Percentiles rank a stretch among this genome's conserved stretches.
Conservation (phyloP, 1,140 invertebrate species). For the Megalopta genalis region DNA sequence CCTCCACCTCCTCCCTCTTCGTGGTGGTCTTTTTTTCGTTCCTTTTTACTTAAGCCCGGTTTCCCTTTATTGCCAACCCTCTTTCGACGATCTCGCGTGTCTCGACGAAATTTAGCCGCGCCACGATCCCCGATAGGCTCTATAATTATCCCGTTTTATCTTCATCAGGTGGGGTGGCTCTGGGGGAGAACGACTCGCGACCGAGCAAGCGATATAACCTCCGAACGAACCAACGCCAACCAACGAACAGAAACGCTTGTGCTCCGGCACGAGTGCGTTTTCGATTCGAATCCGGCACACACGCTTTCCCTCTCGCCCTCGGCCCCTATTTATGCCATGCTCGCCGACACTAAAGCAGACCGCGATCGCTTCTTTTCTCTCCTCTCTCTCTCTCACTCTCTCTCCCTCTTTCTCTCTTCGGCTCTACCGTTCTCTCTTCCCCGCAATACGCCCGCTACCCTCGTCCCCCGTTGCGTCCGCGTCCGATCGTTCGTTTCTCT, state of each 20-base stretch:
- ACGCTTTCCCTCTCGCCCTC: neutral
- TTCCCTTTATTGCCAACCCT: conserved; percentile 71
- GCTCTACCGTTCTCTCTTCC: too few species aligned
- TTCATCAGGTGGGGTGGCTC: conserved; percentile 70
- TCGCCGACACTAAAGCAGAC: neutral
- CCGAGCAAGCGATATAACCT: conserved; percentile 56
- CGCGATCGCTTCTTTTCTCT: neutral
- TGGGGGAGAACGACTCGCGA: conserved; percentile 50
- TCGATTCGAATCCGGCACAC: conserved; percentile 45
- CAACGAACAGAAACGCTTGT: conserved; percentile 21
- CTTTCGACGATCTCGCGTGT: conserved; percentile 76
- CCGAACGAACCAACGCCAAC: too few species aligned
- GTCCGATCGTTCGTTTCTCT: neutral
- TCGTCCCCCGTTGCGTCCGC: too few species aligned
- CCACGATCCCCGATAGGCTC: conserved; percentile 77
- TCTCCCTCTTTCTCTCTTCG: too few species aligned
- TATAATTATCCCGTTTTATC: conserved; percentile 80
- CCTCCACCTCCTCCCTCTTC: too few species aligned
- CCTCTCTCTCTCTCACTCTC: neutral
- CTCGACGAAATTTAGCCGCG: conserved; percentile 76
- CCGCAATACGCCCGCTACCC: too few species aligned
- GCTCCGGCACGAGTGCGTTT: conserved; percentile 36
- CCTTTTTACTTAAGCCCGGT: conserved; percentile 55
- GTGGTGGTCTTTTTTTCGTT: too few species aligned
- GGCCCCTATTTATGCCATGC: conserved; percentile 1